Evolutionary conservation across 1,140 invertebrate species (phyloP).

Genomic region (Drosophila biarmipes): DNA sequence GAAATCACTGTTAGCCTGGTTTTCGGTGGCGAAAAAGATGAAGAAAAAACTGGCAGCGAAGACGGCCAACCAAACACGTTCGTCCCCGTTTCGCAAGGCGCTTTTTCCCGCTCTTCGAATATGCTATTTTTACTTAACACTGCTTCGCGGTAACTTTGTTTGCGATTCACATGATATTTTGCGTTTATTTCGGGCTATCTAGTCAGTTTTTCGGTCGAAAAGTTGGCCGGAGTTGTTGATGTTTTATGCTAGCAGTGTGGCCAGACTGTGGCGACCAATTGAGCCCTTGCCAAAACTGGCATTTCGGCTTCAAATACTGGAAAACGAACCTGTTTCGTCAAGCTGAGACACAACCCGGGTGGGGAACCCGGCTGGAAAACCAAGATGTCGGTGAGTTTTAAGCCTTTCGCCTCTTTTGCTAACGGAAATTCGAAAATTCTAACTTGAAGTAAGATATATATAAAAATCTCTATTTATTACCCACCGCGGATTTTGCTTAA

Average conservation of each 20-base stretch:
- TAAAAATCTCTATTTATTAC: no score
- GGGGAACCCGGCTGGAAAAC: background rate
- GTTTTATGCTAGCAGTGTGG: background rate
- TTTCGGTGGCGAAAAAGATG: constrained; percentile 39
- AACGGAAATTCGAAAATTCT: no score
- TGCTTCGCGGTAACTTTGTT: background rate
- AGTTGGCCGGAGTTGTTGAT: background rate
- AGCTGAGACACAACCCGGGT: background rate
- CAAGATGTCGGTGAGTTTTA: background rate
- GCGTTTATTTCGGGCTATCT: constrained; percentile 9
- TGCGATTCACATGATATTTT: constrained; percentile 1
- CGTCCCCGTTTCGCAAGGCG: constrained; percentile 50
- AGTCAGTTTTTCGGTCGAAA: constrained; percentile 15
- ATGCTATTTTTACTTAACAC: background rate
- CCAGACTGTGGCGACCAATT: background rate
- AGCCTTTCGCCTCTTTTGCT: no score
- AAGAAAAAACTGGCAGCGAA: constrained; percentile 15
- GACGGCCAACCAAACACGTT: constrained; percentile 70
- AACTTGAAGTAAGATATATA: no score
- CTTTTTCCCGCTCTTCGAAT: constrained; percentile 4
- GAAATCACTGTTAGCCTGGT: constrained; percentile 43
- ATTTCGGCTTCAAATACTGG: background rate
- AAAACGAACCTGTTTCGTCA: background rate
- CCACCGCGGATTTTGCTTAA: no score
- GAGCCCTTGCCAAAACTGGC: background rate